These are phyloP conservation scores for Odontesthes bonariensis DNA, from an alignment of 2,113 vertebrate genomes.

Conservation along the genomic window DNA sequence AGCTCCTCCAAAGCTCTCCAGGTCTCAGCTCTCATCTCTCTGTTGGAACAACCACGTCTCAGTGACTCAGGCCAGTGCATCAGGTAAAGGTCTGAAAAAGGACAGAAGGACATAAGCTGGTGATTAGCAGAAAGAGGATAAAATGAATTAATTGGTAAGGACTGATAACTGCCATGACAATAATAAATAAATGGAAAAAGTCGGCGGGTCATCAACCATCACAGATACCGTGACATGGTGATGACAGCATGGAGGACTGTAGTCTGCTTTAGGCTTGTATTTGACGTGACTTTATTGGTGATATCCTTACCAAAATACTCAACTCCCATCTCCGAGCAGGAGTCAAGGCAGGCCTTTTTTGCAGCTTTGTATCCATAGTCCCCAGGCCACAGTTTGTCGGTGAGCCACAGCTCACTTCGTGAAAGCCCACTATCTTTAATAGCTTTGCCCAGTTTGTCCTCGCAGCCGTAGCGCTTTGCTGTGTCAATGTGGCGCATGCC, in stretches of 20 bases:
- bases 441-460: constrained; percentile 78
- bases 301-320: constrained; percentile 80
- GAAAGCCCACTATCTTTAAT: constrained; percentile 79
- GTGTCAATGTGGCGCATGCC: constrained; percentile 85
- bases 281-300: neutral
- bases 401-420: constrained; percentile 84
- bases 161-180: neutral
- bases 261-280: neutral
- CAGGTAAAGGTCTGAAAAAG: constrained; percentile 86
- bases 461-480: constrained; percentile 83
- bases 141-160: neutral
- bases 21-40: constrained; percentile 82
- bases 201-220: neutral
- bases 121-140: neutral
- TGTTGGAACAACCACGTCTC: constrained; percentile 67
- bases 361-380: constrained; percentile 83
- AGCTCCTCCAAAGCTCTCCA: constrained; percentile 83
- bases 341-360: constrained; percentile 81
- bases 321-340: constrained; percentile 81
- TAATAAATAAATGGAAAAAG: neutral
- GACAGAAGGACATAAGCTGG: neutral
- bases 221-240: neutral
- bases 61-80: constrained; percentile 83
- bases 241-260: neutral
- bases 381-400: constrained; percentile 84